Conservation (phyloP, 2,113 vertebrate genomes). For the Fulmarus glacialis region DNA sequence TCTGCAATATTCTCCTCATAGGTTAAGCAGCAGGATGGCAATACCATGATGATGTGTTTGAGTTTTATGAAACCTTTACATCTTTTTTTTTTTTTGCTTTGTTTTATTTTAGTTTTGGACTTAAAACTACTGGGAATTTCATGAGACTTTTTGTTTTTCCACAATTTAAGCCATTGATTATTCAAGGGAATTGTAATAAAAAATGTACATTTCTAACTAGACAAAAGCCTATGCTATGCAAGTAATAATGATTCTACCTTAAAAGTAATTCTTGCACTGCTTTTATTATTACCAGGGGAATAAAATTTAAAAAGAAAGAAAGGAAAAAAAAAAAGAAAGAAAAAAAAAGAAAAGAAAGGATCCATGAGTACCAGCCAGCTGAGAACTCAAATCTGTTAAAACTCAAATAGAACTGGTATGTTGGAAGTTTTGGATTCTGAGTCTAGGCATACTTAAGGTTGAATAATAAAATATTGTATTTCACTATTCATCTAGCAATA, state of each 20-base stretch:
- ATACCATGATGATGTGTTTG: background rate
- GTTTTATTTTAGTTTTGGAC: background rate
- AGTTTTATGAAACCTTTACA: background rate
- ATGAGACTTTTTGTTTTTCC: background rate
- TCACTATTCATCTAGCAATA: background rate
- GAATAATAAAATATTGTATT: background rate
- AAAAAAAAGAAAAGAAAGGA: fast-evolving
- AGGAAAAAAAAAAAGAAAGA: background rate
- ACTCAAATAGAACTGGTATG: background rate
- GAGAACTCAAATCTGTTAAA: background rate
- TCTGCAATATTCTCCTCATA: background rate
- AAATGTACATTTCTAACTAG: constrained; percentile 39
- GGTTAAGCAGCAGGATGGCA: background rate
- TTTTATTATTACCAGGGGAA: background rate
- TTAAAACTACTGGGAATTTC: background rate
- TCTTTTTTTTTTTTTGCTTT: background rate
- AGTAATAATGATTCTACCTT: constrained; percentile 15
- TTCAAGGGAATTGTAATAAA: constrained; percentile 31
- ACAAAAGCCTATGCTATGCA: constrained; percentile 4
- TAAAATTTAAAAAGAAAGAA: background rate
- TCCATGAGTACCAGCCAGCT: background rate
- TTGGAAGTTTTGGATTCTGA: background rate
- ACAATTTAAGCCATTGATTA: background rate
- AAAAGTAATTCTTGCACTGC: background rate
- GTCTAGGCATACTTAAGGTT: background rate